Evolutionary conservation across 2,888 invertebrate species (phyloP).

Genomic region (Anorthoa munda): DNA sequence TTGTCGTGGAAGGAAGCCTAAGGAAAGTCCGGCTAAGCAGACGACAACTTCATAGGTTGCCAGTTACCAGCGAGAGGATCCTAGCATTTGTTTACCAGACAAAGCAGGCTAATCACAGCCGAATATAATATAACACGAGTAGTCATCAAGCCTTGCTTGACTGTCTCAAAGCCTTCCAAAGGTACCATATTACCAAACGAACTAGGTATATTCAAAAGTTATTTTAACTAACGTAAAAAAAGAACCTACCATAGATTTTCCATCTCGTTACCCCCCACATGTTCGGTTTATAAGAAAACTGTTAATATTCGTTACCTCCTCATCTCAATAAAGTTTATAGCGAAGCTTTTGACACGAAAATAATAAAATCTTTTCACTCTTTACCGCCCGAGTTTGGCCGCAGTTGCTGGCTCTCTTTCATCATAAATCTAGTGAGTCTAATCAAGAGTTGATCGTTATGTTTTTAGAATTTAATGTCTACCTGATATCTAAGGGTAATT

Average conservation of each 20-base stretch:
- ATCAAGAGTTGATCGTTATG: conserved; percentile 51
- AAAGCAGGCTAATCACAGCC: too few species aligned
- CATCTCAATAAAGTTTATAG: conserved; percentile 61
- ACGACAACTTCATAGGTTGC: too few species aligned
- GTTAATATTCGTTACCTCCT: conserved; percentile 64
- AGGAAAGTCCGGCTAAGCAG: too few species aligned
- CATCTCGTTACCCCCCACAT: conserved; percentile 42
- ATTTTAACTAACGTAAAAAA: neutral
- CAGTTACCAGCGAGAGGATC: too few species aligned
- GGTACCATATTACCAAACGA: neutral
- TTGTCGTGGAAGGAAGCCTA: too few species aligned
- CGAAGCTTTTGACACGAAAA: conserved; percentile 59
- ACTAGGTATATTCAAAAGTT: too few species aligned
- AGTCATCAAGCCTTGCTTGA: too few species aligned
- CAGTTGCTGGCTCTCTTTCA: conserved; percentile 63
- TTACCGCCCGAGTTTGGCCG: conserved; percentile 50
- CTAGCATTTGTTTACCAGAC: too few species aligned
- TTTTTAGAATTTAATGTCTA: neutral
- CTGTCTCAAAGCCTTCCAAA: too few species aligned
- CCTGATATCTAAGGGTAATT: neutral
- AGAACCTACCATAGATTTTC: conserved; percentile 19
- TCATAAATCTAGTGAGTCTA: conserved; percentile 59
- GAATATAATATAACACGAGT: too few species aligned
- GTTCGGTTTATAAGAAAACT: conserved; percentile 47
- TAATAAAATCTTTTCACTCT: conserved; percentile 67